Base-by-base conservation (phyloP, 2,888 invertebrate genomes). In the Nematopogon swammerdamellus region DNA sequence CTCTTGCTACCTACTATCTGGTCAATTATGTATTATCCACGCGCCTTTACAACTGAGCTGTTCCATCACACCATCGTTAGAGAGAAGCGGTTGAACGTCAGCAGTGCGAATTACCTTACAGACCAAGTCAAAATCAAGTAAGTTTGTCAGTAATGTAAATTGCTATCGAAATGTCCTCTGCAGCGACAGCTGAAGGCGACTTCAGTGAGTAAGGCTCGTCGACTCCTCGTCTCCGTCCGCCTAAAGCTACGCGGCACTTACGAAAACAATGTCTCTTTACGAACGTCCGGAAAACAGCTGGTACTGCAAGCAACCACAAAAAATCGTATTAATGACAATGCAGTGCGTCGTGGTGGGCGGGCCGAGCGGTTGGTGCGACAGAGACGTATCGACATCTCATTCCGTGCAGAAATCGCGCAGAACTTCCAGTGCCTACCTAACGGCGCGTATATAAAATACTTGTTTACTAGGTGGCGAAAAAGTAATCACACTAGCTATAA, bases 201-300 rank as follows among this genome's bases (percentile, higher is more conserved):
- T 36, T 36, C 36, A 14, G 36, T 36, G 36, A 8, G 8, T 14
- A 36, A 36, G 36, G 11, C 3, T 14, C 6, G 11, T 14, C 36
- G 36, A 36, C 36, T 14, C 11, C 36, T 14, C 36, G 36, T 3
- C 36, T 8, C n/a, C 36, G 3, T 8, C 36, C n/a, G 36, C n/a
- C 36, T 36, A 36, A 36, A 36, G 11, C 14, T 36, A 36, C 36
- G 36, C n/a, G 3, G 14, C 14, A 8, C 3, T 6, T 36, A 36
- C 44, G 5, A 17, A 64, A 67, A 62, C 57, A 63, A 67, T 65
- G 63, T 63, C 63, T 62, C 60, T 72, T 81, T 84, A 84, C 65
- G 81, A 77, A 79, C 83, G 82, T 74, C 84, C 83, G 75, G 83
- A 81, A 81, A 84, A 83, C 77, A 84, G 83, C 80, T 84, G 84